Base-by-base conservation (phyloP, 2,113 vertebrate species). In the Amphilophus citrinellus region DNA sequence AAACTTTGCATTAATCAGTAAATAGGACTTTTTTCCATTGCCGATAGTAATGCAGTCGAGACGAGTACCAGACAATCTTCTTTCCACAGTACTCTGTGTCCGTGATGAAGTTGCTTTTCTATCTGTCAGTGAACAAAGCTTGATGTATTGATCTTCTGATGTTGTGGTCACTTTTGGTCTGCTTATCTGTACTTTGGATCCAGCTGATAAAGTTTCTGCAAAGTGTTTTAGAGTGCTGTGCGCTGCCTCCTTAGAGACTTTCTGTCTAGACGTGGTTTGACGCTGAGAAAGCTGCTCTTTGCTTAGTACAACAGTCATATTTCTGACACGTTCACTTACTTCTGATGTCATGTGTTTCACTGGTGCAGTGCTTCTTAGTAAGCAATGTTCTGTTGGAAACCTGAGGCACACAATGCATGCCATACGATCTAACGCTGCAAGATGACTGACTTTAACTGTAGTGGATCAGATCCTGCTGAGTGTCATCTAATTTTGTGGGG, bases 121-220 rank as follows among this genome's bases (percentile, higher is more conserved):
- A 44, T 32, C 50, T 83, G 27, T 47, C 15, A 15, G 2, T 66
- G 6, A 77, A 22, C 22, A 24, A 82, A 76, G 2, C 42, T 39
- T 62, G 35, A 76, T 58, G 37, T 59, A 37, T 81, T 47, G 39
- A 81, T 73, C 39, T 37, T 50, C 17, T 73, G 27, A 61, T 61
- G 4, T 8, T 62, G 57, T 76, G 22, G 24, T 35, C 18, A 73
- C 47, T 30, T 37, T 10, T 35, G 27, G 61, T 47, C 42, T 35
- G 24, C 50, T 17, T 73, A 2, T 3, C 47, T 50, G 56, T 50
- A 39, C 32, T 83, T 76, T 76, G n/a, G 53, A 77, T 37, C 50
- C 61, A 84, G 58, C 39, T 7, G 61, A 24, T 75, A 30, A 39
- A 66, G 61, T 68, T 83, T 84, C 10, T 35, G 7, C n/a, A 50